Percentiles rank a stretch among this genome's conserved stretches.
Conservation (phyloP, 1,140 invertebrate genomes). For the Acromyrmex charruanus region DNA sequence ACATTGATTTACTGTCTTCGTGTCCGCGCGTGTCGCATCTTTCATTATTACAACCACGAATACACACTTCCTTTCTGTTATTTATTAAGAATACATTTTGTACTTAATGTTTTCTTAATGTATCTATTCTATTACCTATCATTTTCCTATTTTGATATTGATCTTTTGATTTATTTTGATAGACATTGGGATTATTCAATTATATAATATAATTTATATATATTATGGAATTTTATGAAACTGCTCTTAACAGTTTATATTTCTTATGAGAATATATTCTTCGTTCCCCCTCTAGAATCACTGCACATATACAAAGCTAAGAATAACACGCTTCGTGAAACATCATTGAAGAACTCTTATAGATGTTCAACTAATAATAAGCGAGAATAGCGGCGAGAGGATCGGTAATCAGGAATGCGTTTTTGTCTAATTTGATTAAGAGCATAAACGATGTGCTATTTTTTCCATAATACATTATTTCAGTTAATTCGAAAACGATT, state of each 20-base stretch:
- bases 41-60: neutral
- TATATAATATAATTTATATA: too few relatives aligned
- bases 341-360: neutral
- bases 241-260: neutral
- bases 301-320: conserved; percentile 32
- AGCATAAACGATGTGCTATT: neutral
- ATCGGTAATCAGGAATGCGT: neutral
- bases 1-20: conserved; percentile 22
- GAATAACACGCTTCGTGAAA: conserved; percentile 48
- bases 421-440: neutral
- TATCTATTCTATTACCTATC: neutral
- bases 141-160: neutral
- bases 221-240: neutral
- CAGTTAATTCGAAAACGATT: neutral
- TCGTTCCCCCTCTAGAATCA: neutral
- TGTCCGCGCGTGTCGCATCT: neutral
- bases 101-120: neutral
- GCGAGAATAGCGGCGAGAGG: neutral
- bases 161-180: neutral
- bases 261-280: neutral
- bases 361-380: neutral
- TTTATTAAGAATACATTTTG: neutral
- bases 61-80: neutral
- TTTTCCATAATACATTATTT: neutral
- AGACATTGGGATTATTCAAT: neutral